Evolutionary conservation across 2,113 vertebrate species (phyloP).

Genomic region (Actenoides hombroni): DNA sequence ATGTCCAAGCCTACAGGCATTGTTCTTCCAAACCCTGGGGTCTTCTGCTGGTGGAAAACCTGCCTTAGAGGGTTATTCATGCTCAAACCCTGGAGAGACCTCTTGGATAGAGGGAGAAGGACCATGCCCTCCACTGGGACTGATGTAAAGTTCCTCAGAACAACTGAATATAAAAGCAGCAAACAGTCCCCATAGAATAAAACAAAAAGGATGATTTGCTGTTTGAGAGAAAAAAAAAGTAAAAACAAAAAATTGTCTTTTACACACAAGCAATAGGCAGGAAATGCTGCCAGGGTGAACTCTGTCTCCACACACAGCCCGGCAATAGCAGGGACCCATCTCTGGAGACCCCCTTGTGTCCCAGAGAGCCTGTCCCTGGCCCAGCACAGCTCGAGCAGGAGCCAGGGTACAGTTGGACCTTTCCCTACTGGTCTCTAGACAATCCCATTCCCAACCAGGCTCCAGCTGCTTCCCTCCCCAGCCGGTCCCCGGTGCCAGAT

Average conservation of each 20-base stretch:
- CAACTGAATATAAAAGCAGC: rapidly evolving
- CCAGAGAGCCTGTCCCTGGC: neutral
- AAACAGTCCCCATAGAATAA: rapidly evolving
- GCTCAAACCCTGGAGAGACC: neutral
- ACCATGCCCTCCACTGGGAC: neutral
- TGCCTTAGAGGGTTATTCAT: neutral
- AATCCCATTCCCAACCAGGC: rapidly evolving
- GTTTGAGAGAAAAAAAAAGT: neutral
- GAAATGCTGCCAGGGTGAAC: rapidly evolving
- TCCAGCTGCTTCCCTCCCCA: neutral
- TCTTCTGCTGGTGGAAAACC: neutral
- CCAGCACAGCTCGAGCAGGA: neutral
- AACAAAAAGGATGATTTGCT: neutral
- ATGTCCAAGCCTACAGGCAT: rapidly evolving
- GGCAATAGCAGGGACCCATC: neutral
- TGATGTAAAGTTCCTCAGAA: neutral
- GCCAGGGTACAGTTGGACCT: rapidly evolving
- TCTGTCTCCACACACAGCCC: neutral
- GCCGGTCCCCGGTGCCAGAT: neutral
- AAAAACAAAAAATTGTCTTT: neutral
- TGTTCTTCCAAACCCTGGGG: neutral
- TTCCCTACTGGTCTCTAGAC: rapidly evolving
- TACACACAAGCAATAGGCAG: neutral
- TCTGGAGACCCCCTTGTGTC: rapidly evolving
- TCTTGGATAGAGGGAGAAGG: neutral